These are phyloP conservation scores for Tringa solitaria DNA, from an alignment of 2,113 vertebrate species.

Conservation along the genomic window DNA sequence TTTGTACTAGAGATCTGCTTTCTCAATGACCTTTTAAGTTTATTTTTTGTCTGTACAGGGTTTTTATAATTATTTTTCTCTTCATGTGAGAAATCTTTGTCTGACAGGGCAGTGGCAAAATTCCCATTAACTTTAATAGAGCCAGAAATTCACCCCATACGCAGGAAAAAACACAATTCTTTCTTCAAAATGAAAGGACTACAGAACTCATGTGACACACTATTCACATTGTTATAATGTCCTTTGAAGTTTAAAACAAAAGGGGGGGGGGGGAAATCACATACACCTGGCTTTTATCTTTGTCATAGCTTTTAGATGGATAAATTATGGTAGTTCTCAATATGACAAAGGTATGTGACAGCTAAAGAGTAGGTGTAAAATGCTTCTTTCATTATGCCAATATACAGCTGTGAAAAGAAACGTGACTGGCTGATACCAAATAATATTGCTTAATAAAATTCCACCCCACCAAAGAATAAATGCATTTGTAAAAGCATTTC, in stretches of 20 bases:
- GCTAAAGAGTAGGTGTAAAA: slow-evolving; percentile 35
- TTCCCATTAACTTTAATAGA: not conserved
- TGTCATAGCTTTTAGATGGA: not conserved
- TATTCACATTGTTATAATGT: not conserved
- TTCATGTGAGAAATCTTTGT: slow-evolving; percentile 22
- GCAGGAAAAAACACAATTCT: slow-evolving; percentile 6
- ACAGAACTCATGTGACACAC: not conserved
- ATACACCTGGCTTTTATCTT: slow-evolving; percentile 44
- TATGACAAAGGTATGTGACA: slow-evolving; percentile 2
- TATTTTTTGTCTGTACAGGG: slow-evolving; percentile 39
- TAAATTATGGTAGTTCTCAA: not conserved
- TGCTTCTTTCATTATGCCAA: slow-evolving; percentile 14
- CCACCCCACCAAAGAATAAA: not conserved
- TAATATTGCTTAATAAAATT: not conserved
- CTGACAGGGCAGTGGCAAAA: slow-evolving; percentile 34
- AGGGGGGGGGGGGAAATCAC: not conserved
- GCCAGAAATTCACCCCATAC: not conserved
- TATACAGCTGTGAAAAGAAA: slow-evolving; percentile 17
- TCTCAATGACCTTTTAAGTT: slow-evolving; percentile 37
- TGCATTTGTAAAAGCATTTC: not conserved
- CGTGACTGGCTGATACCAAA: not conserved
- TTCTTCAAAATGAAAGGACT: not conserved
- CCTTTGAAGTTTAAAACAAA: slow-evolving; percentile 24
- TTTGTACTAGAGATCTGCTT: slow-evolving; percentile 8
- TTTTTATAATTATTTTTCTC: slow-evolving; percentile 20